Conservation (phyloP, 2,888 invertebrate species). For the Chrysolina haemoptera region DNA sequence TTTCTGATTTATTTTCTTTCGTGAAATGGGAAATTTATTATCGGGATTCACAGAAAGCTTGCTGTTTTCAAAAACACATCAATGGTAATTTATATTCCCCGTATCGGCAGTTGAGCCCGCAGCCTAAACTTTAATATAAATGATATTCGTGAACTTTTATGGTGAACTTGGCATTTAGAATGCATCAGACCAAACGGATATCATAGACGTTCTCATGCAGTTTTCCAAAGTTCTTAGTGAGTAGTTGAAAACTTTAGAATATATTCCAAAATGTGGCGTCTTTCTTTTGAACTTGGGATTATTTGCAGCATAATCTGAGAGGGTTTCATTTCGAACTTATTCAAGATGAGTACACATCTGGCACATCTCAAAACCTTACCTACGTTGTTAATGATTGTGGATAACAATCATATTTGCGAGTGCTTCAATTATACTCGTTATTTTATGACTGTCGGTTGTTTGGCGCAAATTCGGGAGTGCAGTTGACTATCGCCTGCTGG, state of each 20-base stretch:
- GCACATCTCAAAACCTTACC: too few relatives aligned
- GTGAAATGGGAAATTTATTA: not conserved
- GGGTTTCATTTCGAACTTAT: too few relatives aligned
- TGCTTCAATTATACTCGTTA: too few relatives aligned
- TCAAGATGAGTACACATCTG: too few relatives aligned
- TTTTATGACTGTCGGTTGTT: too few relatives aligned
- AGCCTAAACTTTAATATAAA: slow-evolving; percentile 17
- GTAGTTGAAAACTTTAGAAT: not conserved
- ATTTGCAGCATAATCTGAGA: too few relatives aligned
- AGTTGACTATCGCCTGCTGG: too few relatives aligned
- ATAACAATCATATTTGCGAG: too few relatives aligned
- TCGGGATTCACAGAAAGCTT: not conserved
- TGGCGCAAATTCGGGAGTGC: too few relatives aligned
- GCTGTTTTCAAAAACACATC: slow-evolving; percentile 20
- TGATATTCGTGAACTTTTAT: slow-evolving; percentile 28
- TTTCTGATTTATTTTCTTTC: slow-evolving; percentile 7
- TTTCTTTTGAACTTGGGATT: not conserved
- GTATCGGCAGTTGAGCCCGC: slow-evolving; percentile 16
- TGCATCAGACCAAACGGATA: not conserved
- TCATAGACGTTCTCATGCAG: slow-evolving; percentile 14
- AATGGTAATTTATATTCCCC: slow-evolving; percentile 22
- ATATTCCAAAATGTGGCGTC: not conserved
- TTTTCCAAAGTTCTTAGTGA: not conserved
- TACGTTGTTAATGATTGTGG: too few relatives aligned
- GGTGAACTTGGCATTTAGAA: slow-evolving; percentile 13